Evolutionary conservation across 2,113 vertebrate genomes (phyloP).

Genomic region (Vulpes vulpes): DNA sequence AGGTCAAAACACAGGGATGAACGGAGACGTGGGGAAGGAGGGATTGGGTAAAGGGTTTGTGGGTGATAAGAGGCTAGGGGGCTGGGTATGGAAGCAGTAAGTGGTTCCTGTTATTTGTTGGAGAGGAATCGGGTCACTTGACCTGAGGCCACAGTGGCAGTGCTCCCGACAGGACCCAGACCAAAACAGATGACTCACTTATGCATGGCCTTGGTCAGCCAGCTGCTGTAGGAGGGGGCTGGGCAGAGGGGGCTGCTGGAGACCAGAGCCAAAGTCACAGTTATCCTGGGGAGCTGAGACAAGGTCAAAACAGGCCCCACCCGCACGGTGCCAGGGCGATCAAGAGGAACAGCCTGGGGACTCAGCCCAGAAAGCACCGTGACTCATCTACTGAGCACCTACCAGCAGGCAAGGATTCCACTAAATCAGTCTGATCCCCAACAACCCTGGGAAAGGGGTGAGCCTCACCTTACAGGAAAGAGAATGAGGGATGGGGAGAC

Average conservation of each 20-base stretch:
- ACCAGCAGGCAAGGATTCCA: not conserved
- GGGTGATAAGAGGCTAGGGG: not conserved
- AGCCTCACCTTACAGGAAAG: not conserved
- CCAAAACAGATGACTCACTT: constrained; percentile 72
- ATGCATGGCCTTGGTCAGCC: not conserved
- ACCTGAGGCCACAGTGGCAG: not conserved
- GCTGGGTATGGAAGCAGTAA: not conserved
- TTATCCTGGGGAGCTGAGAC: not conserved
- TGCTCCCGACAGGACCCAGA: constrained; percentile 24
- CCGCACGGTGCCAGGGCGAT: not conserved
- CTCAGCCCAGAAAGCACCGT: not conserved
- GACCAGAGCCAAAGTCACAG: not conserved
- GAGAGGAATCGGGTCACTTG: constrained; percentile 29
- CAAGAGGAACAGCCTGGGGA: not conserved
- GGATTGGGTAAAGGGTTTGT: not conserved
- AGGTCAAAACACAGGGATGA: not conserved
- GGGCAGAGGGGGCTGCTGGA: not conserved
- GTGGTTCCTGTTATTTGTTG: not conserved
- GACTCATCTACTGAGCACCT: constrained; percentile 33
- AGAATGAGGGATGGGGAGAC: not conserved
- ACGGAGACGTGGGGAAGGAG: fast-evolving
- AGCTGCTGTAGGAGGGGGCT: not conserved
- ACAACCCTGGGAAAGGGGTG: not conserved
- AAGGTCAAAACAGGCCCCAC: not conserved
- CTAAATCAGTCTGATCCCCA: not conserved